phyloP scores from a whole-genome alignment of 2,888 invertebrate species.

The Synergus laeviventris region DNA sequence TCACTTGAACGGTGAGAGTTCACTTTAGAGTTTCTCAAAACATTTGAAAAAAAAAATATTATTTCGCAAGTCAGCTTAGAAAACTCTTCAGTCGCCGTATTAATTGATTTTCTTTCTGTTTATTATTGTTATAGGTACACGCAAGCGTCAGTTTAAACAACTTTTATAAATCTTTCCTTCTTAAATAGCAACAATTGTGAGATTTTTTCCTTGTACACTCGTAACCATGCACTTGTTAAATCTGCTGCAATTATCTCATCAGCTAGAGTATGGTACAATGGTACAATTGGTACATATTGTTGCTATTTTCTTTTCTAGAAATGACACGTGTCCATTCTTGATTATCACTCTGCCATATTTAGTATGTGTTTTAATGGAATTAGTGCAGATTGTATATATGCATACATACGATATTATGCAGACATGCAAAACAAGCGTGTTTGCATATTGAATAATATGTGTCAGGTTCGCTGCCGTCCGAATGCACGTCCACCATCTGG shows the following conservation, averaged over 20 bases:
- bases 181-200: neutral
- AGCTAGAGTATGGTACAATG: too few relatives aligned
- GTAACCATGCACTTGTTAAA: neutral
- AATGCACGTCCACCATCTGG: slow-evolving; percentile 49
- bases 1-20: neutral
- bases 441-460: slow-evolving; percentile 34
- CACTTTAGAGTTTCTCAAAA: neutral
- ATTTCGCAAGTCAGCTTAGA: neutral
- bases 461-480: slow-evolving; percentile 2
- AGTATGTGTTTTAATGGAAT: slow-evolving; percentile 18
- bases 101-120: neutral
- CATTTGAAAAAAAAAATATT: neutral
- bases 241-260: neutral
- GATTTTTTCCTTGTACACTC: neutral
- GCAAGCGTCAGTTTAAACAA: neutral
- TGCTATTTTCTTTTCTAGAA: neutral
- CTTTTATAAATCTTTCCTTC: neutral
- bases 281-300: too few relatives aligned
- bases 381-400: slow-evolving; percentile 4
- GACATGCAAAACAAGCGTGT: slow-evolving; percentile 29
- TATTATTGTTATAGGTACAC: neutral
- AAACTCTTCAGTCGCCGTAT: neutral
- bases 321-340: neutral
- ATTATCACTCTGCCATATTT: neutral
- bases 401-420: slow-evolving; percentile 8